Base-by-base conservation (phyloP, 2,888 invertebrate genomes). In the Empis stercorea region DNA sequence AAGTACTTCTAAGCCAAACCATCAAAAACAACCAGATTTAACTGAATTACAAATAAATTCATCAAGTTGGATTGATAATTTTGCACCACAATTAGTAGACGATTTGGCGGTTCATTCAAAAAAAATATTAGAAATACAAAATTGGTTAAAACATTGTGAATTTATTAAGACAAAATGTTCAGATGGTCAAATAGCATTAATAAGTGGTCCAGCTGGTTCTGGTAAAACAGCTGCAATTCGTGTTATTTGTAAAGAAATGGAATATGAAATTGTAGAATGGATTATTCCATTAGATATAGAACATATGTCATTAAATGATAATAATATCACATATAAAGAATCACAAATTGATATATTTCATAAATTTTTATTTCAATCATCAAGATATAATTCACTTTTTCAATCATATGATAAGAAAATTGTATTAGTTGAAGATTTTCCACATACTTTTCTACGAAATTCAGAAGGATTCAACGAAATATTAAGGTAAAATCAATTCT, bases 141-240 rank as follows among this genome's bases (percentile, higher is more conserved):
- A 73, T 23, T 87, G 87, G 87, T 56, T 87, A 4, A 51, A 49
- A 9, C 59, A 62, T 47, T 63, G 61, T 44, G 55, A 59, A 6
- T 48, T 49, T 1, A 47, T 57, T 45, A 54, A 52, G 2, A 55
- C 43, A 3, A 61, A 61, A 36, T 58, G 57, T 30, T 65, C 69
- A 1, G 56, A 59, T 1, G 66, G 71, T 52, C 70, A 74, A 45
- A 76, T 86, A 53, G 68, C 91, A 36, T 63, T 92, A 5, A 56
- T 93, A 17, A 81, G 81, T 9, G 93, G 93, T 0, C 87, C 92
- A 17, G 78, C 89, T 1, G 93, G 93, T 0, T 78, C 80, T 61
- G 91, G 89, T 0, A 93, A 93, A 71, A 86, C 89, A 2, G 76
- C 80, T 1, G 79, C 87, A 1, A 56, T 91, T 1, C 74, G 72